Base-by-base conservation (phyloP, 2,888 invertebrate species). In the Hypena proboscidalis region DNA sequence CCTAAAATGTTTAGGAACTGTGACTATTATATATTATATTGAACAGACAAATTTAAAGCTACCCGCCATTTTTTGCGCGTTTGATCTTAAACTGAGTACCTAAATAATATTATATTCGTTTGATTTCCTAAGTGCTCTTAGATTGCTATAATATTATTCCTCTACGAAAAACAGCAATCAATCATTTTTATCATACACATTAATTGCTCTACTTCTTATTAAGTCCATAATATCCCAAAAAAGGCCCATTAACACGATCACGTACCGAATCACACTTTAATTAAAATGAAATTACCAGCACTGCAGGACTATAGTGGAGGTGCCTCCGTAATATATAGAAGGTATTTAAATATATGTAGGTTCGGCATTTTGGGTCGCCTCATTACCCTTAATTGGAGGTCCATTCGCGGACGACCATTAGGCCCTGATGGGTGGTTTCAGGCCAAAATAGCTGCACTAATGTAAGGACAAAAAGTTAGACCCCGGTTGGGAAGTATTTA, bases 371-470 rank as follows among this genome's bases (percentile, higher is more conserved):
- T 53, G 79, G 77, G 74, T 72, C 75, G 84, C 64, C 78, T 87
- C 90, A 88, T 91, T 90, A 88, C 83, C 83, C 85, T 85, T 90
- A 90, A 91, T 90, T 89, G 90, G 82, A 85, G 85, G 83, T 80
- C 78, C 81, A 85, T 90, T 90, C 83, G 85, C 79, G 86, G 83
- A 83, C 80, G 78, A 68, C 71, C 80, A 80, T 81, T 78, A 78
- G 71, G 56, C 70, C 74, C 68, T 76, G 78, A 80, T 81, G 78
- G 80, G 76, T 78, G 77, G 78, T 82, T 77, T 70, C 73, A 65
- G 74, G 67, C 76, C 73, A 71, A 77, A 84, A 81, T 77, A 70
- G 69, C 77, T 76, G 65, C 67, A 73, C 69, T 81, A 80, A 79
- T 79, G 76, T 73, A 54, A 52, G 56, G 71, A 70, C 77, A 80